Evolutionary conservation across 1,140 invertebrate species (phyloP).

Genomic region (Phenacoccus solenopsis): DNA sequence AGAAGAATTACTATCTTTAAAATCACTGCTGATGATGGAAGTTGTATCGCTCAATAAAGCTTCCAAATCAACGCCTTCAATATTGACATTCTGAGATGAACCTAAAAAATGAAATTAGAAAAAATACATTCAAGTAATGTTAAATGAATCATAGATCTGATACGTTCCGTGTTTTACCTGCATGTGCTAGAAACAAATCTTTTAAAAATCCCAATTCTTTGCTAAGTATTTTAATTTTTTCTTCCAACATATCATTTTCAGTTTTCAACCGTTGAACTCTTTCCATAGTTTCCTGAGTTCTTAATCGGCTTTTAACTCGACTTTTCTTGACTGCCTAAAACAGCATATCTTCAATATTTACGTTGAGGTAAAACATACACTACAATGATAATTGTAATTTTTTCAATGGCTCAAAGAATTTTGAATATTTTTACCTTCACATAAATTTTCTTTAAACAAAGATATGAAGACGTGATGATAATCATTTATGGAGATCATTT

Average conservation of each 20-base stretch:
- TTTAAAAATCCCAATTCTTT: constrained; percentile 77
- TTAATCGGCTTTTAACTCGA: constrained; percentile 68
- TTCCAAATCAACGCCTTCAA: constrained; percentile 23
- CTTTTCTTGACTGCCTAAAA: constrained; percentile 74
- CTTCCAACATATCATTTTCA: constrained; percentile 72
- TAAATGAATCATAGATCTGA: constrained; percentile 7
- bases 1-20: neutral
- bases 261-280: constrained; percentile 60
- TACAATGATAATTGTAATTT: constrained; percentile 13
- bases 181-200: constrained; percentile 70
- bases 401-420: too few species aligned
- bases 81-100: constrained; percentile 21
- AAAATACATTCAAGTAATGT: neutral
- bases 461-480: too few species aligned
- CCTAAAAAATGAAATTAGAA: constrained; percentile 17
- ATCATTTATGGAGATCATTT: too few species aligned
- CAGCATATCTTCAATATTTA: constrained; percentile 6
- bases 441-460: too few species aligned
- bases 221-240: constrained; percentile 70
- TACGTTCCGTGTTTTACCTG: constrained; percentile 41
- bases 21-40: constrained; percentile 6
- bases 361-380: neutral
- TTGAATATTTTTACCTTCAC: too few species aligned
- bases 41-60: constrained; percentile 21
- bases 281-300: constrained; percentile 65